phyloP scores from a whole-genome alignment of 2,888 invertebrate genomes.

The Leptinotarsa haldemani region DNA sequence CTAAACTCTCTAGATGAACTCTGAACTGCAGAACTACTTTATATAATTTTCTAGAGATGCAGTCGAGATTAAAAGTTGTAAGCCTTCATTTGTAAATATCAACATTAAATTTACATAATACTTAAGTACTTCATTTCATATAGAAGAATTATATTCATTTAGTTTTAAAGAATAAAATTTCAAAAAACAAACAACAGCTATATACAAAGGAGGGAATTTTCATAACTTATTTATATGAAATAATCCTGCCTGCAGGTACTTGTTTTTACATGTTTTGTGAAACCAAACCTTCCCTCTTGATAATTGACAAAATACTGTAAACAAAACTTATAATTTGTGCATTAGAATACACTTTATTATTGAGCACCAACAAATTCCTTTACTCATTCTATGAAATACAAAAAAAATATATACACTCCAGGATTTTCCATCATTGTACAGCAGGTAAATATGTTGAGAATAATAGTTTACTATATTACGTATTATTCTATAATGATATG shows the following conservation, averaged over 20 bases:
- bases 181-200: constrained; percentile 61
- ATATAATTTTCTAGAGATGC: constrained; percentile 49
- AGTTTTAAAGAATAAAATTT: constrained; percentile 63
- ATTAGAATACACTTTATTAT: constrained; percentile 54
- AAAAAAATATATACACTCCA: constrained; percentile 41
- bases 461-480: constrained; percentile 48
- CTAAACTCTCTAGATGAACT: constrained; percentile 51
- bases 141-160: constrained; percentile 49
- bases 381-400: constrained; percentile 32
- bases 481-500: constrained; percentile 64
- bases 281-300: constrained; percentile 47
- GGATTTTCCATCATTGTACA: constrained; percentile 55
- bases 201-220: constrained; percentile 63
- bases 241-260: constrained; percentile 62
- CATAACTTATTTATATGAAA: constrained; percentile 48
- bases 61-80: constrained; percentile 50
- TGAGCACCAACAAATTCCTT: constrained; percentile 62
- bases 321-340: constrained; percentile 53
- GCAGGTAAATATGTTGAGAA: constrained; percentile 52
- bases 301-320: constrained; percentile 57
- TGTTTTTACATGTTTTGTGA: constrained; percentile 46
- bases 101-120: constrained; percentile 60
- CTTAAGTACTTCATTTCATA: constrained; percentile 50
- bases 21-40: constrained; percentile 52
- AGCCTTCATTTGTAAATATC: constrained; percentile 57